These are phyloP conservation scores for Platycnemis pennipes DNA, from an alignment of 2,888 invertebrate species.

Conservation along the genomic window DNA sequence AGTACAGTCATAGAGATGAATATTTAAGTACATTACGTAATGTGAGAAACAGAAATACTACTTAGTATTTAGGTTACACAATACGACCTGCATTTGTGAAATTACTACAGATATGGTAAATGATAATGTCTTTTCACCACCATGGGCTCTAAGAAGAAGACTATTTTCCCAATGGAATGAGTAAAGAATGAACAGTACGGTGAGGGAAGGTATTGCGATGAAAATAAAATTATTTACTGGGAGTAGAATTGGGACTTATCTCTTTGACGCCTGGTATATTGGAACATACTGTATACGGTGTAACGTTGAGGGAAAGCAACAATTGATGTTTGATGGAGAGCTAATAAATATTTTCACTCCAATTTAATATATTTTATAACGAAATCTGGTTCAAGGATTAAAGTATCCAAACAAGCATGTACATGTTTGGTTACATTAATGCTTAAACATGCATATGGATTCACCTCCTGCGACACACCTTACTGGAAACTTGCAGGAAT, in stretches of 20 bases:
- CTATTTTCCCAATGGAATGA: background rate
- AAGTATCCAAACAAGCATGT: too few relatives aligned
- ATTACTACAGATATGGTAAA: background rate
- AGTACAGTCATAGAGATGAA: too few relatives aligned
- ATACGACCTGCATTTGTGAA: background rate
- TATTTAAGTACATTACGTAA: too few relatives aligned
- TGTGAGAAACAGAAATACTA: background rate
- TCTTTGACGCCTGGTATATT: background rate
- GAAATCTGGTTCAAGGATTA: too few relatives aligned
- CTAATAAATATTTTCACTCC: too few relatives aligned
- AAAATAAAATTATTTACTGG: background rate
- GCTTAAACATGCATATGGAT: too few relatives aligned
- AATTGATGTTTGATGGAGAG: background rate
- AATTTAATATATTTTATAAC: too few relatives aligned
- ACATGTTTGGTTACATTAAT: too few relatives aligned
- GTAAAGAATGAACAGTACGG: background rate
- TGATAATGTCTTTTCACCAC: background rate
- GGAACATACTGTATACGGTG: background rate
- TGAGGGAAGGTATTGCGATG: background rate
- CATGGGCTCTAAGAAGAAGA: background rate
- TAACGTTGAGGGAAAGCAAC: background rate
- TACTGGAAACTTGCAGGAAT: too few relatives aligned
- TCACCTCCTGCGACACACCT: too few relatives aligned
- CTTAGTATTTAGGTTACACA: background rate
- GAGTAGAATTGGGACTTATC: background rate